phyloP scores from a whole-genome alignment of 2,797 vertebrate genomes.

The Melanogrammus aeglefinus region DNA sequence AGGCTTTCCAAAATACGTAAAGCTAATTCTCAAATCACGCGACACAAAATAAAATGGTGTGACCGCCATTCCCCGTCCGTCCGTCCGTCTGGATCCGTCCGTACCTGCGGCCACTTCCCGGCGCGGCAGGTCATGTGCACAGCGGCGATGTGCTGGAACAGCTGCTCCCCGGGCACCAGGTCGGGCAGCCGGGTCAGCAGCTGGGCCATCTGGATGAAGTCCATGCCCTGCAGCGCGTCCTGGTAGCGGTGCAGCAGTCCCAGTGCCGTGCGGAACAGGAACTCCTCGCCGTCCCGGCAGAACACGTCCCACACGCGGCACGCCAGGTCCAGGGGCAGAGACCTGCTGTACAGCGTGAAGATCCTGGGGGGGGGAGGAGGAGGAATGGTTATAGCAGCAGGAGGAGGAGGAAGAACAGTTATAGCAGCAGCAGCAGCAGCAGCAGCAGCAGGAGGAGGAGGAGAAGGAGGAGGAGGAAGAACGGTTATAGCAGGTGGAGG shows the following conservation, averaged over 20 bases:
- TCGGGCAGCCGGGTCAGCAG: slow-evolving; percentile 97
- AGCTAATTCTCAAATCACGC: no score
- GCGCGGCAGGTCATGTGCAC: slow-evolving; percentile 95
- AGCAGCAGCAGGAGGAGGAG: no score
- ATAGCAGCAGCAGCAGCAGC: no score
- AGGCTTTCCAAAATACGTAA: not conserved
- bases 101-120: slow-evolving; percentile 95
- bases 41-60: not conserved
- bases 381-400: not conserved
- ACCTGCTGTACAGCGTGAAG: slow-evolving; percentile 96
- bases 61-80: not conserved
- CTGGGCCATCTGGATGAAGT: slow-evolving; percentile 99
- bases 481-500: no score
- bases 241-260: slow-evolving; percentile 95
- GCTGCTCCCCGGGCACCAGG: slow-evolving; percentile 86
- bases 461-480: not conserved
- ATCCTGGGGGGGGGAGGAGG: slow-evolving; percentile 76
- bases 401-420: not conserved
- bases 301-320: slow-evolving; percentile 99
- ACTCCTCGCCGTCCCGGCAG: slow-evolving; percentile 97
- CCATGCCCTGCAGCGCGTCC: slow-evolving; percentile 94
- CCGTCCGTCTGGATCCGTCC: not conserved
- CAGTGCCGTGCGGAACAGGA: slow-evolving; percentile 93
- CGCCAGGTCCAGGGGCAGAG: slow-evolving; percentile 93
- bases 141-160: slow-evolving; percentile 91